Evolutionary conservation across 2,888 invertebrate genomes (phyloP).

Genomic region (Hedychridium roseum): DNA sequence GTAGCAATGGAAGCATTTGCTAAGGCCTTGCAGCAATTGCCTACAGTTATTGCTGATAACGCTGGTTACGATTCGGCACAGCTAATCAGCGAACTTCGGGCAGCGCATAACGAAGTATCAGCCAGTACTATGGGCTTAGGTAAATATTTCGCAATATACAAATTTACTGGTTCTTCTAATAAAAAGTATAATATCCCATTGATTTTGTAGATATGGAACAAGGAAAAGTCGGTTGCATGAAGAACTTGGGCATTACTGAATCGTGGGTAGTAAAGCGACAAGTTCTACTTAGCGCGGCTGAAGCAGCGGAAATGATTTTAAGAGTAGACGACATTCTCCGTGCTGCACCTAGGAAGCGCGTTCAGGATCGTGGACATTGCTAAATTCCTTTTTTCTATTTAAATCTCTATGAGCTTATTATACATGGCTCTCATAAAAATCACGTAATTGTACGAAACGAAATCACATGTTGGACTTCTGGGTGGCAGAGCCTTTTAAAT

Average conservation of each 20-base stretch:
- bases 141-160: constrained; percentile 61
- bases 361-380: constrained; percentile 86
- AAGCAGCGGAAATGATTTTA: constrained; percentile 98
- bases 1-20: constrained; percentile 97
- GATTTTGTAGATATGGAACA: constrained; percentile 80
- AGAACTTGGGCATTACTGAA: constrained; percentile 90
- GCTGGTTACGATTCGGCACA: constrained; percentile 98
- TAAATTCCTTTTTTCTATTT: constrained; percentile 65
- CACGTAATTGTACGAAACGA: too few relatives aligned
- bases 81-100: constrained; percentile 88
- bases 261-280: constrained; percentile 97
- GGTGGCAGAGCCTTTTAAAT: too few relatives aligned
- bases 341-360: constrained; percentile 87
- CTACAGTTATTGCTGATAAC: constrained; percentile 97
- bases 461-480: too few relatives aligned
- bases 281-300: constrained; percentile 91
- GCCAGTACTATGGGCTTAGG: constrained; percentile 81
- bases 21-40: constrained; percentile 86
- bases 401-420: neutral
- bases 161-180: neutral
- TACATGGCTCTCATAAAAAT: neutral
- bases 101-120: constrained; percentile 87
- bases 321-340: constrained; percentile 97
- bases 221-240: constrained; percentile 91
- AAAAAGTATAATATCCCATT: constrained; percentile 15